Evolutionary conservation across 92 coral and sea anemone genomes (phyloP), one percentile per base, ranked within the genome.

Genomic region (Muricea muricata): DNA sequence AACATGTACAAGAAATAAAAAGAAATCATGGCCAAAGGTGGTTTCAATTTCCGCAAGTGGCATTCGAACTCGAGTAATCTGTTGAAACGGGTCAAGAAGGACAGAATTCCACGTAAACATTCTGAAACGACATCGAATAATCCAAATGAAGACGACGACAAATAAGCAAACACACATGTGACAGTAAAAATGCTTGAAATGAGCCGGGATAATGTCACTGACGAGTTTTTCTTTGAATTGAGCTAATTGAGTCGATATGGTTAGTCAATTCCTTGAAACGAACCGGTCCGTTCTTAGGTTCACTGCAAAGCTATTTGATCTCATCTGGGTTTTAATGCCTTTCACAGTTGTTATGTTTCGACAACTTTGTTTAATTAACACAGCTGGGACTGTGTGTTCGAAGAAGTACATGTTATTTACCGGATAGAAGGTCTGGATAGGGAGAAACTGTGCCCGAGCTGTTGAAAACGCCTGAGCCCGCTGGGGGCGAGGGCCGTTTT

Each of bases 121-220:
- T 55, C n/a, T 4, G 18, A 25, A 21, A 17, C 68, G 17, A 0
- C 24, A 0, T 17, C 65, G 5, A 5, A 7, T 3, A 52, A 21
- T 40, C 56, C 41, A 8, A 66, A 58, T 29, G 88, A 85, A 78
- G 85, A 86, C 26, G 85, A 86, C 45, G 80, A 86, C 65, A 78
- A 79, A 14, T 78, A 48, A 65, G 85, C 89, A 0, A 86, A 78
- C 61, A 78, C 89, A 28, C 63, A 76, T n/a, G 52, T 15, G 14
- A 70, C 50, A 23, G 39, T 39, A 7, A 70, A 70, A 25, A 21
- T 37, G 3, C 25, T 70, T 7, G 76, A 54, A 21, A 3, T 39
- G 6, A 39, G n/a, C 11, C 39, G 76, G 76, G 28, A 42, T 29
- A 70, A 31, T 2, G 13, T 4, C 1, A 1, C 48, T 3, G 76